Base-by-base conservation (phyloP, 2,797 vertebrate species). In the Sus cebifrons region DNA sequence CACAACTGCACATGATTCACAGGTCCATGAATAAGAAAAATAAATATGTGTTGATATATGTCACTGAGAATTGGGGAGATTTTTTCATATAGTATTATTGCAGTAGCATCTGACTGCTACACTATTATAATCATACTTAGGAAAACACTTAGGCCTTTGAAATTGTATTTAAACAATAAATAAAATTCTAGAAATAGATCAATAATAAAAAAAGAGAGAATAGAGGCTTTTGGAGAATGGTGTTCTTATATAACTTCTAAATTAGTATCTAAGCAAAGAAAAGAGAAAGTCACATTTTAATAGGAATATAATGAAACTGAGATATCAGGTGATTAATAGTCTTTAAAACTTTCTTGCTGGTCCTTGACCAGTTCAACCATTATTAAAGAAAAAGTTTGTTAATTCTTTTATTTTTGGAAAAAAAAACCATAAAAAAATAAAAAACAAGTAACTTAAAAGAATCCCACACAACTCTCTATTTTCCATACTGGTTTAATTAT, bases 401-500 rank as follows among this genome's bases (percentile, higher is more conserved):
- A 73, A 40, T 65, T 89, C 8, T 36, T 10, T 29, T 73, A 17
- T 29, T 90, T 64, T 58, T 36, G 12, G 77, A 58, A 79, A 79
- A 23, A 23, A 27, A 64, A 12, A 27, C 23, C n/a, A n/a, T n/a
- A n/a, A n/a, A 54, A 81, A 36, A 18, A 78, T 10, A 16, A 21
- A 49, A 49, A 40, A 17, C 12, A 20, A 32, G 36, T 6, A 3
- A 16, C 27, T 21, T 56, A 21, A 10, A 83, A 29, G 1, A 73
- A 40, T 3, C 52, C 23, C 6, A 79, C 23, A 11, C 52, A 82
- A 73, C 27, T 6, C 21, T 75, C 64, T 62, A 32, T 60, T 77
- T 89, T 89, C 71, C 75, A 88, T 52, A 91, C 7, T 73, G 10
- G 20, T 71, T 78, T 56, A 92, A 83, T 83, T 89, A 86, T 68